Evolutionary conservation across 2,797 vertebrate species (phyloP), one percentile per base, ranked within the genome.

Genomic region (Bovichtus diacanthus): DNA sequence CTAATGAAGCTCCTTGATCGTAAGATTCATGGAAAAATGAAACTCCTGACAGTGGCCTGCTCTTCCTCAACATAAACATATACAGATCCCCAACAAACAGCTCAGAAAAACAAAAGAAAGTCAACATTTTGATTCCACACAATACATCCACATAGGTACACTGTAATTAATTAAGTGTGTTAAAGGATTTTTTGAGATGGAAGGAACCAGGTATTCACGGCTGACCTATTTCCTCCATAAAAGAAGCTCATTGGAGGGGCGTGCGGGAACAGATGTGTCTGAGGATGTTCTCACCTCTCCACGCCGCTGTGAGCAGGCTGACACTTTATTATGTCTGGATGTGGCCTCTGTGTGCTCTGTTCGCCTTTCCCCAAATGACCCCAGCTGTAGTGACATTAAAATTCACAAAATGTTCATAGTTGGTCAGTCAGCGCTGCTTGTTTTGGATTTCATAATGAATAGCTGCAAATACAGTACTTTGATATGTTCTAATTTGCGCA

Each of bases 251-350:
- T 88, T 84, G 74, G 71, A 72, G 66, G 66, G 65, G 49, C 70
- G 69, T 74, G n/a, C n/a, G 88, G 75, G 34, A 84, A 74, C 90
- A 91, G 90, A 91, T 91, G 91, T 83, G 87, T 84, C 76, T 77
- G 75, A 90, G 75, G 78, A 89, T 88, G 80, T 76, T 86, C 84
- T 85, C 74, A 64, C 81, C 70, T 86, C 80, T 74, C 85, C 78
- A 87, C 49, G 76, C 87, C 84, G 89, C 80, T 60, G 69, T 89
- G 85, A 88, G 70, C 86, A 88, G 72, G 72, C 34, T 46, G 21
- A 77, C 80, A 67, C 58, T 80, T 85, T 87, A 83, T 85, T 88
- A 81, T 81, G 80, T 88, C 76, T 80, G 78, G 62, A 87, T 75
- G 80, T 71, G 72, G 83, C 76, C 82, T 87, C 50, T 68, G 74